Evolutionary conservation across 2,888 invertebrate species (phyloP), one percentile per base, ranked within the genome.

Genomic region (Eustalomyia histrio): DNA sequence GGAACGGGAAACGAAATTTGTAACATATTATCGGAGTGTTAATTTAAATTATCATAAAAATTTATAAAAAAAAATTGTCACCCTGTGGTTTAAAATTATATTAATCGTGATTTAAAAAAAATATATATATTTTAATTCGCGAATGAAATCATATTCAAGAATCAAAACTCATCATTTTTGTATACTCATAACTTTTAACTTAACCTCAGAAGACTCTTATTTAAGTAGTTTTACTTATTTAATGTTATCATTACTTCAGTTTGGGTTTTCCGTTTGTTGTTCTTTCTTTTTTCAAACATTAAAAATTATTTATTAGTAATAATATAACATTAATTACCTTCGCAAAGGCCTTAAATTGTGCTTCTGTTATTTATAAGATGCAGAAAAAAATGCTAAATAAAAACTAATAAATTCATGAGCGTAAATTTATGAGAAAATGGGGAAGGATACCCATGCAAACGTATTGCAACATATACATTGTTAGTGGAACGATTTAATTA

Each of bases 301-400:
- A 78, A 78, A 82, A 73, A 80, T 83, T 71, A 84, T 83, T 84
- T 84, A 84, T 75, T 82, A 82, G 81, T 73, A 74, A 83, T 83
- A 84, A 84, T 84, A 84, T 81, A 78, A 79, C 79, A 80, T 84
- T 82, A 83, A 83, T 83, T 83, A 83, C 67, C 78, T 67, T 60
- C 9, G 65, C n/a, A 58, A 60, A 39, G 21, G 73, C 14, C 69
- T 76, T 68, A 74, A 61, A 69, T 39, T 69, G 57, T 58, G 80
- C 68, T 74, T 74, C 68, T 74, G 71, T 65, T 63, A 78, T 61
- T 67, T 60, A 57, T 55, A 69, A 78, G 76, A 65, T 50, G 65
- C 58, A 69, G 47, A 21, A 64, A 58, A 65, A 76, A 53, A 18
- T 68, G 17, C 64, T 35, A 53, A 75, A 67, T 63, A 57, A 74